These are phyloP conservation scores for Pentamera pediparva DNA, from an alignment of 53 echinoderm and acorn worm species.

Conservation along the genomic window DNA sequence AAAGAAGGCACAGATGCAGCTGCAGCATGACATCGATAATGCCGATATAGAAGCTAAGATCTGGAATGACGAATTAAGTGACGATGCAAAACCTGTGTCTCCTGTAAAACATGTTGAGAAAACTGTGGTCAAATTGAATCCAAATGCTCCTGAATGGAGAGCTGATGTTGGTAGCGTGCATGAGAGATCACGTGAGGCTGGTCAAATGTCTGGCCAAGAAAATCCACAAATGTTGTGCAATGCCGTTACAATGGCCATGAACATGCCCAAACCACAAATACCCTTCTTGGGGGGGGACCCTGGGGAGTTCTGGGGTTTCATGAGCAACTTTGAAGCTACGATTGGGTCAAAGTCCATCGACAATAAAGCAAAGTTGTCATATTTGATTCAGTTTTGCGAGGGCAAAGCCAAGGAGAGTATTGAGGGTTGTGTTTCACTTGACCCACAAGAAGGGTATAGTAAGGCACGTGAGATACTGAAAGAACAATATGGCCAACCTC, in stretches of 20 bases:
- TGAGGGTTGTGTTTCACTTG: conserved; percentile 34
- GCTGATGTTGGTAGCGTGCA: no score
- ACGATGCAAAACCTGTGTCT: neutral
- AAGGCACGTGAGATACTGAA: conserved; percentile 22
- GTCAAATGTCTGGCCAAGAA: no score
- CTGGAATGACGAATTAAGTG: conserved; percentile 5
- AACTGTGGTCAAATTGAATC: neutral
- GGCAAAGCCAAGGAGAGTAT: conserved; percentile 44
- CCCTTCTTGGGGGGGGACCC: conserved; percentile 42
- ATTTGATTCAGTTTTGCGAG: conserved; percentile 33
- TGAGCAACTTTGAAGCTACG: conserved; percentile 28
- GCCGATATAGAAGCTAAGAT: conserved; percentile 19
- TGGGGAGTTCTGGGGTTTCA: conserved; percentile 21
- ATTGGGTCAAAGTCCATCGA: conserved; percentile 16
- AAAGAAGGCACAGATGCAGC: neutral
- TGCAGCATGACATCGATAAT: conserved; percentile 1
- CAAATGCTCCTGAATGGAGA: neutral
- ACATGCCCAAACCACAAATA: conserved; percentile 50
- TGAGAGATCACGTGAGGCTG: neutral
- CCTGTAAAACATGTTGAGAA: neutral
- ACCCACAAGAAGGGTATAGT: conserved; percentile 12
- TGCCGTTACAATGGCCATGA: no score
- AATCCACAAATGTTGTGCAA: neutral
- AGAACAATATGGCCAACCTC: conserved; percentile 48
- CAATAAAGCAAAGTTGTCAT: conserved; percentile 24